A percentile compares a stretch with the other conserved stretches of the same genome.
phyloP scores from a whole-genome alignment of 35 echinoderm and acorn worm genomes.

The Lytechinus variegatus region DNA sequence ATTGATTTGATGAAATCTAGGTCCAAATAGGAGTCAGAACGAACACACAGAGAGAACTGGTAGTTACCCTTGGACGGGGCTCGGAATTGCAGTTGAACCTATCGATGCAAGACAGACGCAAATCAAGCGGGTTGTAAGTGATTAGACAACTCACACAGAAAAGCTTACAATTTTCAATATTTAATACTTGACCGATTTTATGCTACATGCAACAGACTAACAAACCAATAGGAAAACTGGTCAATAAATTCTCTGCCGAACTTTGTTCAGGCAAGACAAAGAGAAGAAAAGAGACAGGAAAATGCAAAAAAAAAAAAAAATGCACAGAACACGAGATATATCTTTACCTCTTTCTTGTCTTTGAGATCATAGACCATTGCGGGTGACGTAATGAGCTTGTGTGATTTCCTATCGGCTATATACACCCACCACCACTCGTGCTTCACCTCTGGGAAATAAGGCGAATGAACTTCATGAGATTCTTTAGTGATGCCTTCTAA shows the following conservation, averaged over 20 bases:
- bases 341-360: constrained; percentile 93
- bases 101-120: not conserved
- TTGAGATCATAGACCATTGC: constrained; percentile 91
- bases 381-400: constrained; percentile 79
- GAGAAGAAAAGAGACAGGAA: not conserved
- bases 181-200: too few species aligned
- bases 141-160: too few species aligned
- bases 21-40: constrained; percentile 94
- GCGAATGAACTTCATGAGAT: constrained; percentile 91
- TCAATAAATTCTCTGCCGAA: too few species aligned
- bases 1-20: constrained; percentile 74
- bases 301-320: not conserved
- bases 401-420: constrained; percentile 83
- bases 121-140: not conserved
- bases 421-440: constrained; percentile 99
- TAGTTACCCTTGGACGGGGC: constrained; percentile 83
- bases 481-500: constrained; percentile 84
- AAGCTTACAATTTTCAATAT: too few species aligned
- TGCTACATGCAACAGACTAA: too few species aligned
- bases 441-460: constrained; percentile 90
- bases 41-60: constrained; percentile 76
- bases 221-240: too few species aligned
- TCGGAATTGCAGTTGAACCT: constrained; percentile 92
- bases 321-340: not conserved
- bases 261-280: not conserved